A percentile compares a stretch with the other conserved stretches of the same genome.
Evolutionary conservation across 2,113 vertebrate species (phyloP).

Genomic region (Glareola pratincola): DNA sequence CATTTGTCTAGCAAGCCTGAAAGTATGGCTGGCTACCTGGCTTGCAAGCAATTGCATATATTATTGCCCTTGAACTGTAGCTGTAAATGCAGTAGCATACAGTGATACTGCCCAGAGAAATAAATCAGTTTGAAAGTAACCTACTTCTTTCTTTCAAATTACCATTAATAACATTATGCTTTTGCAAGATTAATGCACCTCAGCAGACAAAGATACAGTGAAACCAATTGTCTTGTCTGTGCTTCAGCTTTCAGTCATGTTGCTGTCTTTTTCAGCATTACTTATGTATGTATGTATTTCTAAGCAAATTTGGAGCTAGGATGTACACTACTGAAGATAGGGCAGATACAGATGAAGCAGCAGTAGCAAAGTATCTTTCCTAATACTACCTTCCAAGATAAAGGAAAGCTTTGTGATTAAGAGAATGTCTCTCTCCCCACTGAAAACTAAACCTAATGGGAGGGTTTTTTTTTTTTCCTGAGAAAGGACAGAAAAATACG

Average conservation of each 20-base stretch:
- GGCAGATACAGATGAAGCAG: not conserved
- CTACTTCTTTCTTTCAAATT: slow-evolving; percentile 48
- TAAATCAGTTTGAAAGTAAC: slow-evolving; percentile 23
- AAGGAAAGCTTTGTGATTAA: not conserved
- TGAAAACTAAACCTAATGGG: not conserved
- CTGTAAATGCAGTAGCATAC: not conserved
- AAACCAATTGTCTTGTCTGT: slow-evolving; percentile 39
- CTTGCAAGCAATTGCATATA: not conserved
- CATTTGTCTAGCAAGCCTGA: slow-evolving; percentile 32
- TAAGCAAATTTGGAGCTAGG: slow-evolving; percentile 3
- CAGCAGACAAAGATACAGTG: slow-evolving; percentile 12
- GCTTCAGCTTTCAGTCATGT: not conserved
- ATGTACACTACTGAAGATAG: not conserved
- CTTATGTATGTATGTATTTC: not conserved
- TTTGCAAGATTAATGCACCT: slow-evolving; percentile 34
- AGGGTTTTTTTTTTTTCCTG: not conserved
- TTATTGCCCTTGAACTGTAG: not conserved
- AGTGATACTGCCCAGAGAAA: not conserved
- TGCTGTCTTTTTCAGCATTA: not conserved
- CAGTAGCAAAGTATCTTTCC: not conserved
- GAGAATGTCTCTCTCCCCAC: not conserved
- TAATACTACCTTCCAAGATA: not conserved
- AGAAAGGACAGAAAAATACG: not conserved
- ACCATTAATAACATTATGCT: slow-evolving; percentile 42
- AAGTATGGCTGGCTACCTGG: not conserved